Evolutionary conservation across 2,888 invertebrate genomes (phyloP).

Genomic region (Ochlodes sylvanus): DNA sequence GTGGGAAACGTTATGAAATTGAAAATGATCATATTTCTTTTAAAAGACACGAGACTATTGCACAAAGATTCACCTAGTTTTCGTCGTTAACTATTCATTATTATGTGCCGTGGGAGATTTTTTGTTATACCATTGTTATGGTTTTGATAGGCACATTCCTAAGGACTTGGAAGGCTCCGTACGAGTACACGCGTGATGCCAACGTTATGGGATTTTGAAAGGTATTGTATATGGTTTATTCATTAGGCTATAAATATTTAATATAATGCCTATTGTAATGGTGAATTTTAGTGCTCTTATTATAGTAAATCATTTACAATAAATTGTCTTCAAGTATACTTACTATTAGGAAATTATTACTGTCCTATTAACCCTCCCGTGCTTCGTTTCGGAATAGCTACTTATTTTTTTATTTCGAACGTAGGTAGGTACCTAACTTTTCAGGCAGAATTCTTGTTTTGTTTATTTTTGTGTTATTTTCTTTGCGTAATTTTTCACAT

Average conservation of each 20-base stretch:
- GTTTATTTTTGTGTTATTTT: too few relatives aligned
- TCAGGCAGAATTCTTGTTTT: too few relatives aligned
- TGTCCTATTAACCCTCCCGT: too few relatives aligned
- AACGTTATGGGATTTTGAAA: background rate
- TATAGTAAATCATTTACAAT: conserved; percentile 27
- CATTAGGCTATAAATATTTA: background rate
- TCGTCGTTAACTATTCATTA: conserved; percentile 83
- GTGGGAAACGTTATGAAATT: conserved; percentile 84
- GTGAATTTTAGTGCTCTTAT: background rate
- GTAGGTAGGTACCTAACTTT: too few relatives aligned
- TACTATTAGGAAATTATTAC: conserved; percentile 6
- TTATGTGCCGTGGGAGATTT: conserved; percentile 81
- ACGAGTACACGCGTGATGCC: background rate
- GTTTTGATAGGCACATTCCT: conserved; percentile 78
- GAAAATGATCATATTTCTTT: conserved; percentile 85
- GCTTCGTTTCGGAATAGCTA: too few relatives aligned
- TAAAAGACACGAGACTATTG: conserved; percentile 81
- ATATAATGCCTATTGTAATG: background rate
- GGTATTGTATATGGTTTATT: background rate
- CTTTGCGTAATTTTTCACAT: too few relatives aligned
- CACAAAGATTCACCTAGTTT: conserved; percentile 86
- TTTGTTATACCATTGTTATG: conserved; percentile 75
- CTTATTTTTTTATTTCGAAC: too few relatives aligned
- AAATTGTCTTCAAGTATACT: conserved; percentile 7
- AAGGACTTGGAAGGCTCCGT: conserved; percentile 58